Conservation (phyloP, 2,113 vertebrate species). For the Megaleporinus macrocephalus region DNA sequence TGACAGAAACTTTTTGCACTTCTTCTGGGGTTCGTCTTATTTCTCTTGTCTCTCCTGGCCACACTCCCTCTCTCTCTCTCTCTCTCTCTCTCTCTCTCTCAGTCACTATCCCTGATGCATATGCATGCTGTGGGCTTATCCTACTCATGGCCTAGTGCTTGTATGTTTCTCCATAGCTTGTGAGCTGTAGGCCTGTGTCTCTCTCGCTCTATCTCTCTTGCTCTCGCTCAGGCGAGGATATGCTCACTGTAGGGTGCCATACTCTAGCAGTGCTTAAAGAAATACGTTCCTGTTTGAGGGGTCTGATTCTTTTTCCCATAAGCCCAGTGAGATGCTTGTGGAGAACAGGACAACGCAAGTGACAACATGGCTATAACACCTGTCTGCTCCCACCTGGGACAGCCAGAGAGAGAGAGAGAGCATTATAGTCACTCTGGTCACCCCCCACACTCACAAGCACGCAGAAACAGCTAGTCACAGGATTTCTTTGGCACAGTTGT, state of each 20-base stretch:
- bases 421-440: conserved; percentile 53
- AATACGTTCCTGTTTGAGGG: conserved; percentile 16
- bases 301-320: conserved; percentile 34
- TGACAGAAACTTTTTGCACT: conserved; percentile 35
- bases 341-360: conserved; percentile 33
- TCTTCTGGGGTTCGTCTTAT: conserved; percentile 35
- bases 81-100: conserved; percentile 11
- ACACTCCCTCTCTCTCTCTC: conserved; percentile 17
- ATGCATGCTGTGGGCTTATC: conserved; percentile 11
- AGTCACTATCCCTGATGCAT: conserved; percentile 13
- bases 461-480: conserved; percentile 15
- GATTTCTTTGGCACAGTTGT: conserved; percentile 25
- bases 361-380: conserved; percentile 50
- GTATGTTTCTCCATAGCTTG: conserved; percentile 25
- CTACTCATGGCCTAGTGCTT: conserved; percentile 2
- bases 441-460: conserved; percentile 38
- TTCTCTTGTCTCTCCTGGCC: conserved; percentile 16
- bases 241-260: conserved; percentile 55
- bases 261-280: conserved; percentile 43
- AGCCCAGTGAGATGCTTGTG: conserved; percentile 8
- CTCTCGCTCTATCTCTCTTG: conserved; percentile 29
- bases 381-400: conserved; percentile 56
- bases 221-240: conserved; percentile 46
- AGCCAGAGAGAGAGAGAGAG: conserved; percentile 33
- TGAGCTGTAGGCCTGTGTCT: conserved; percentile 50